A percentile compares a stretch with the other conserved stretches of the same genome.
These are phyloP conservation scores for Rhinopomastus cyanomelas DNA, from an alignment of 2,113 vertebrate genomes.

Conservation along the genomic window DNA sequence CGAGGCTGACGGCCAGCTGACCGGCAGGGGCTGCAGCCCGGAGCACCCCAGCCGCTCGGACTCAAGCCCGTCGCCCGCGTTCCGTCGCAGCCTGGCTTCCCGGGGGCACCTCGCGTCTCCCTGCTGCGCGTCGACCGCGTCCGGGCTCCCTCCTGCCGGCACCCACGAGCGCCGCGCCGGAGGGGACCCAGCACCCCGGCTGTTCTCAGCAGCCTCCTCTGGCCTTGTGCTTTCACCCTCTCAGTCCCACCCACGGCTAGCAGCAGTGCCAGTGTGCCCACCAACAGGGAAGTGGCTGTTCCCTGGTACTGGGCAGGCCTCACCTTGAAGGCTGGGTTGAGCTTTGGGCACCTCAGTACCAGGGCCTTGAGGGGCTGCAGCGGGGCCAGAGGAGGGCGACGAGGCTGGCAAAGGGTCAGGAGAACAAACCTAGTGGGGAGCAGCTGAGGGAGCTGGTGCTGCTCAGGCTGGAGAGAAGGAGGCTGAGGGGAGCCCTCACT, in stretches of 20 bases:
- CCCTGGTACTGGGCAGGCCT: too few relatives aligned
- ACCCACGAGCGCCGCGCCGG: not conserved
- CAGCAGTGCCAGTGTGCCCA: too few relatives aligned
- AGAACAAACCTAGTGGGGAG: too few relatives aligned
- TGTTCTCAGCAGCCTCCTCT: not conserved
- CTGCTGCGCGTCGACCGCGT: not conserved
- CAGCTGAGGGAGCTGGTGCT: too few relatives aligned
- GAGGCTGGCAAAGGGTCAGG: too few relatives aligned
- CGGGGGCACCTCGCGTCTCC: not conserved
- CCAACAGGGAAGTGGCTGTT: too few relatives aligned
- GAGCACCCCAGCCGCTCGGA: constrained; percentile 16
- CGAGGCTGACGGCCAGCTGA: not conserved
- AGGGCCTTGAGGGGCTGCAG: too few relatives aligned
- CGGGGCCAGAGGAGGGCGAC: too few relatives aligned
- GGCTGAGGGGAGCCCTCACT: too few relatives aligned
- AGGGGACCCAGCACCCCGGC: not conserved
- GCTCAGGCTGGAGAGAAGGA: too few relatives aligned
- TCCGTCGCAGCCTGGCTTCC: not conserved
- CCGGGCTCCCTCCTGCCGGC: not conserved
- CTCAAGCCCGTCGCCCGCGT: constrained; percentile 11
- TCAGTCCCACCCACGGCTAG: not conserved
- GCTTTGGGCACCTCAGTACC: too few relatives aligned
- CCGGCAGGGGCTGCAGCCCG: not conserved
- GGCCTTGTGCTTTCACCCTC: not conserved
- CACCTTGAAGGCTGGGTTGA: too few relatives aligned